Base-by-base conservation (phyloP, 2,797 vertebrate species). In the Acipenser ruthenus region DNA sequence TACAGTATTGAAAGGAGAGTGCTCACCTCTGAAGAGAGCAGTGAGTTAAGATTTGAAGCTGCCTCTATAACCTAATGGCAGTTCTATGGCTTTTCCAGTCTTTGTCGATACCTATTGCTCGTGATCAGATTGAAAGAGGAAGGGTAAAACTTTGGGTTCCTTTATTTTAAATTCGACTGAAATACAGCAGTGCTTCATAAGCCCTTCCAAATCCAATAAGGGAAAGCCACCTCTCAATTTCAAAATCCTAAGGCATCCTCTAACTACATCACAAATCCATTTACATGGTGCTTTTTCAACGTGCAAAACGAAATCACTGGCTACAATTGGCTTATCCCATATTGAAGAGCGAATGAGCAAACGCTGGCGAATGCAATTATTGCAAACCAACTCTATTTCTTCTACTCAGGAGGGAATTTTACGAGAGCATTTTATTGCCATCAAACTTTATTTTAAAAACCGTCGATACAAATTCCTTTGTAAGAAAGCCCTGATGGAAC, bases 301-400 rank as follows among this genome's bases (percentile, higher is more conserved):
- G 86, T 88, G 84, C 85, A 85, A 89, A 90, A 90, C 85, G 75
- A 82, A 91, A 92, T 90, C 90, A 88, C 83, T 81, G 82, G 86
- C 84, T 91, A 80, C 88, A 88, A 89, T 80, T 82, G 85, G 87
- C 88, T 88, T 88, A 86, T 77, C 73, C 76, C 77, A 81, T 88
- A 89, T 86, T 84, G 86, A 80, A 87, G 83, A 86, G 84, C 70
- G 76, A 63, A 8, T 87, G 83, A 78, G 83, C 84, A 86, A 93
- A 88, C 76, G 82, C 82, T 80, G 71, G 78, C 82, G 90, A 94
- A 94, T 87, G 84, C 87, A 93, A 95, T 94, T 94, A 94, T 89
- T 82, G 85, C 84, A 89, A 92, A 91, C 88, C 90, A 86, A 90
- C 89, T 88, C 86, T 80, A 89, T 91, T 92, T 93, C 83, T 88